Evolutionary conservation across 23 tunicate genomes (phyloP).

Genomic region (Botrylloides violaceus): DNA sequence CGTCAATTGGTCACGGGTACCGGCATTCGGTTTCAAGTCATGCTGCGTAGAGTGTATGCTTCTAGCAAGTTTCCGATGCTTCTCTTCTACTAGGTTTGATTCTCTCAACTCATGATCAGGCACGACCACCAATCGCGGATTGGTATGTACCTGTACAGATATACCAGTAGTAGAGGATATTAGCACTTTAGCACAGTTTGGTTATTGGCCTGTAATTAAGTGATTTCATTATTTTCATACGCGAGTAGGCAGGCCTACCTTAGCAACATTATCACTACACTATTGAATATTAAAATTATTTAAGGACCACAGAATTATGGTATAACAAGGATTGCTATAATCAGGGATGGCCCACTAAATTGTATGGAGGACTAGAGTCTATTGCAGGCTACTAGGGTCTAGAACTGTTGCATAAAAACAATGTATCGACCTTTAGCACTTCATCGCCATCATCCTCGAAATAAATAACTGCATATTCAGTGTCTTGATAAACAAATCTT

Average conservation of each 20-base stretch:
- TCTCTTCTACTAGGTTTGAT: slow-evolving; percentile 83
- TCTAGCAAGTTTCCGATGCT: slow-evolving; percentile 80
- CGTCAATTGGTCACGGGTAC: slow-evolving; percentile 63
- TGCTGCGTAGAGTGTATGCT: slow-evolving; percentile 56
- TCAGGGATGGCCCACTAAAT: too few species aligned
- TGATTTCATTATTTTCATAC: too few species aligned
- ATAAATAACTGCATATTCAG: slow-evolving; percentile 79
- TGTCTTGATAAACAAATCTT: slow-evolving; percentile 44
- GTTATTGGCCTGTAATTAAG: too few species aligned
- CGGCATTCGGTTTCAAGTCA: slow-evolving; percentile 93
- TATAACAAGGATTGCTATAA: too few species aligned
- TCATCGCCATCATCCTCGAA: slow-evolving; percentile 88
- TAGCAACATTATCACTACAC: not conserved
- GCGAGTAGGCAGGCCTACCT: too few species aligned
- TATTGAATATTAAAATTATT: not conserved
- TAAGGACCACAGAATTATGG: too few species aligned
- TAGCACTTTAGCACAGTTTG: too few species aligned
- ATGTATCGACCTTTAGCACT: slow-evolving; percentile 38
- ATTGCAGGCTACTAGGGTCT: too few species aligned
- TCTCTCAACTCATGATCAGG: slow-evolving; percentile 79
- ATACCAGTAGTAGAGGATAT: too few species aligned
- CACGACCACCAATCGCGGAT: slow-evolving; percentile 61
- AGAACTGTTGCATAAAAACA: too few species aligned
- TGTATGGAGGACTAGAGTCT: too few species aligned
- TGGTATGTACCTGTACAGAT: slow-evolving; percentile 42